Evolutionary conservation across 2,113 vertebrate species (phyloP).

Genomic region (Gymnobelideus leadbeateri): DNA sequence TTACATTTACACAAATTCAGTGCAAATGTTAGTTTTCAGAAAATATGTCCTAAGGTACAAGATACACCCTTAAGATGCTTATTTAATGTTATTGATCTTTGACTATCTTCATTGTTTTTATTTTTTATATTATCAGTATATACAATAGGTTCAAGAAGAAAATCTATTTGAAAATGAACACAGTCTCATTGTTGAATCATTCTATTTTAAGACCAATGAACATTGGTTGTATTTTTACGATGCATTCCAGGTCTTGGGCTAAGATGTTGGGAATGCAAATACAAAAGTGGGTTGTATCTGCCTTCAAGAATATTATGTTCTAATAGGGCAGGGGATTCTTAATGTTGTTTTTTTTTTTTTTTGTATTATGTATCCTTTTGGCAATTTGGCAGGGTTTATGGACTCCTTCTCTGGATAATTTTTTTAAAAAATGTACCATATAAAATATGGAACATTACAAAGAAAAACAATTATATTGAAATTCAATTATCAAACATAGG

Average conservation of each 20-base stretch:
- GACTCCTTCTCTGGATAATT: background rate
- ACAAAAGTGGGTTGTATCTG: background rate
- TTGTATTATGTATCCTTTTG: background rate
- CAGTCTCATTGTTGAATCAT: background rate
- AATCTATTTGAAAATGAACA: background rate
- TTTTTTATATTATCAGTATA: background rate
- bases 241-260: background rate
- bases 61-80: background rate
- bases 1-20: slow-evolving; percentile 26
- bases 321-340: background rate
- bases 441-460: background rate
- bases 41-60: background rate
- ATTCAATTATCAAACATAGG: background rate
- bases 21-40: slow-evolving; percentile 13
- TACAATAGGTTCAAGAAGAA: background rate
- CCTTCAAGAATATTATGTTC: background rate
- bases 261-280: background rate
- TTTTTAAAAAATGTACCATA: background rate
- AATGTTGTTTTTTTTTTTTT: too few relatives aligned
- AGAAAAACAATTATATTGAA: background rate
- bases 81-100: background rate
- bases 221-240: background rate
- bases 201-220: background rate
- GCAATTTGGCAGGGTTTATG: background rate
- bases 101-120: background rate